Conservation (phyloP, 2,113 vertebrate species). For the Urocitellus parryii region DNA sequence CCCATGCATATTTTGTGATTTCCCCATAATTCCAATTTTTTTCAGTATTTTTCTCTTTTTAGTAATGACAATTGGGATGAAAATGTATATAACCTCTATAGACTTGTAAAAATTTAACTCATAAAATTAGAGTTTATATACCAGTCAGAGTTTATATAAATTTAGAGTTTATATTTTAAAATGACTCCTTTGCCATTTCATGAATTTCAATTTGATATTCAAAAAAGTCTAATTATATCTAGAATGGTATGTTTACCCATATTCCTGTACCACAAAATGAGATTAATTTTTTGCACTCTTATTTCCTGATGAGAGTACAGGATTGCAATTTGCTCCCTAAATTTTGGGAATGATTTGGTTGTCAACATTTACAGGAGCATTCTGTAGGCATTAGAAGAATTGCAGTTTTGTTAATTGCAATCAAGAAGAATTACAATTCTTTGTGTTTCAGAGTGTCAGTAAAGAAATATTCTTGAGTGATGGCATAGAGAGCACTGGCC, state of each 20-base stretch:
- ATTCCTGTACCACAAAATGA: neutral
- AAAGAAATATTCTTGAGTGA: neutral
- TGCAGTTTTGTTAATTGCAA: neutral
- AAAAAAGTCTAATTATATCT: neutral
- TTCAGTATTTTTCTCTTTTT: neutral
- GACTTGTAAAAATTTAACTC: too few species aligned
- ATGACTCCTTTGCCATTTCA: neutral
- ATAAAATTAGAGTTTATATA: too few species aligned
- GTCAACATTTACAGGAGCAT: neutral
- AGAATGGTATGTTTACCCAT: neutral
- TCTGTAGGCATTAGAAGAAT: neutral
- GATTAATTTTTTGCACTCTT: neutral
- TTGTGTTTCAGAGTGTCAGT: neutral
- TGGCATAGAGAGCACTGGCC: neutral
- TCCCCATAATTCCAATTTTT: neutral
- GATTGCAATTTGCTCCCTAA: neutral
- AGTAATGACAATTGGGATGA: neutral
- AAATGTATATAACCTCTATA: neutral
- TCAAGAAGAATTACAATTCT: neutral
- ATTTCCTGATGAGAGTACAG: neutral
- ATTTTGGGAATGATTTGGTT: neutral
- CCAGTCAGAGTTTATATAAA: neutral
- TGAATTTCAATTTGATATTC: neutral
- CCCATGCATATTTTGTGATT: neutral
- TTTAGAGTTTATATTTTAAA: neutral